phyloP scores from a whole-genome alignment of 2,888 invertebrate species.

The Drosophila picticornis region DNA sequence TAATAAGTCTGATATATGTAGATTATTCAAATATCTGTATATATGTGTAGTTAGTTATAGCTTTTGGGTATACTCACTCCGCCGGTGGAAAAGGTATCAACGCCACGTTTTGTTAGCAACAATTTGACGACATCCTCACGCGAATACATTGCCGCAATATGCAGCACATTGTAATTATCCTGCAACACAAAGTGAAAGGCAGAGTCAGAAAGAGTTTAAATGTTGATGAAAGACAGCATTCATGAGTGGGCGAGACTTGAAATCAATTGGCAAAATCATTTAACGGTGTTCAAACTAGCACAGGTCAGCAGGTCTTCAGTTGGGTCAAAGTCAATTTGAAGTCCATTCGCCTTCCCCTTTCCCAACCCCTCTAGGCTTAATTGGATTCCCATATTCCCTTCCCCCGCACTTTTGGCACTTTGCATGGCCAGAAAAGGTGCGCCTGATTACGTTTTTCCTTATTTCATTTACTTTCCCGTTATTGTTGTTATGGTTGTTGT shows the following conservation, averaged over 20 bases:
- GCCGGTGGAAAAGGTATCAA: conserved; percentile 96
- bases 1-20: neutral
- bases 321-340: conserved; percentile 75
- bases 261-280: conserved; percentile 69
- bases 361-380: neutral
- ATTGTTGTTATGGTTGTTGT: conserved; percentile 3
- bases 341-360: neutral
- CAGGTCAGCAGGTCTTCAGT: conserved; percentile 57
- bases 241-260: conserved; percentile 28
- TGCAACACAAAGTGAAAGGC: conserved; percentile 85
- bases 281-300: conserved; percentile 38
- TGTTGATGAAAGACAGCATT: neutral
- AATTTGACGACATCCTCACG: conserved; percentile 97
- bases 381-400: neutral
- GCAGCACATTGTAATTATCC: conserved; percentile 98
- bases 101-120: conserved; percentile 93
- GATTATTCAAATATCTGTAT: neutral
- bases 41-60: neutral
- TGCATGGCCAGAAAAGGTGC: conserved; percentile 66
- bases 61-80: conserved; percentile 90
- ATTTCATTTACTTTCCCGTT: neutral
- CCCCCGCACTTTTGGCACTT: conserved; percentile 33
- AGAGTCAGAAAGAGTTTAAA: neutral
- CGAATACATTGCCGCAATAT: conserved; percentile 97
- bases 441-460: conserved; percentile 66